Evolutionary conservation across 2,113 vertebrate species (phyloP).

Genomic region (Arvicanthis niloticus): DNA sequence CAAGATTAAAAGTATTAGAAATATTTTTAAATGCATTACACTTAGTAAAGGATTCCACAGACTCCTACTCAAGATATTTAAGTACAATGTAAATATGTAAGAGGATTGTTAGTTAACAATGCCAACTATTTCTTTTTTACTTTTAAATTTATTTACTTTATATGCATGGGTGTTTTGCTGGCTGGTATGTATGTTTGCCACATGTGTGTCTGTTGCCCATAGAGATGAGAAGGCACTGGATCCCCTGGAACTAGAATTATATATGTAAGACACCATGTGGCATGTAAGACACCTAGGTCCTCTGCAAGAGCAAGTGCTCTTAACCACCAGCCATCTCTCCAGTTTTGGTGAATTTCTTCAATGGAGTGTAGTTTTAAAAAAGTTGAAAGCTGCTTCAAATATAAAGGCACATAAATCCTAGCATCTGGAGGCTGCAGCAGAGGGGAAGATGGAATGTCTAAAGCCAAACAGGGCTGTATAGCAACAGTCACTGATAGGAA

Average conservation of each 20-base stretch:
- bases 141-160: background rate
- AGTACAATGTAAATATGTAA: background rate
- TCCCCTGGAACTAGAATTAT: background rate
- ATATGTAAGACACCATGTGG: background rate
- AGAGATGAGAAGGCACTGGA: background rate
- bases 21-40: background rate
- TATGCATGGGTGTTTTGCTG: background rate
- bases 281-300: background rate
- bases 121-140: background rate
- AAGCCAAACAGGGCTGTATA: background rate
- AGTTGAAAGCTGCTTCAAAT: background rate
- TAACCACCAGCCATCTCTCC: background rate
- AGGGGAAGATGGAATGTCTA: background rate
- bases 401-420: background rate
- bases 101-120: background rate
- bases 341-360: background rate
- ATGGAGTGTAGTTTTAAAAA: background rate
- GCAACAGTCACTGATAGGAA: background rate
- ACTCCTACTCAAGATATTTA: constrained; percentile 1
- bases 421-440: background rate
- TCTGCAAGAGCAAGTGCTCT: background rate
- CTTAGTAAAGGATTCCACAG: constrained; percentile 24
- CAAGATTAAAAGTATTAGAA: background rate
- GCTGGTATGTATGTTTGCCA: background rate
- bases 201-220: background rate